Base-by-base conservation (phyloP, 30 jellyfish, hydroid and myxozoan genomes). In the Pseudorhiza aurosa region DNA sequence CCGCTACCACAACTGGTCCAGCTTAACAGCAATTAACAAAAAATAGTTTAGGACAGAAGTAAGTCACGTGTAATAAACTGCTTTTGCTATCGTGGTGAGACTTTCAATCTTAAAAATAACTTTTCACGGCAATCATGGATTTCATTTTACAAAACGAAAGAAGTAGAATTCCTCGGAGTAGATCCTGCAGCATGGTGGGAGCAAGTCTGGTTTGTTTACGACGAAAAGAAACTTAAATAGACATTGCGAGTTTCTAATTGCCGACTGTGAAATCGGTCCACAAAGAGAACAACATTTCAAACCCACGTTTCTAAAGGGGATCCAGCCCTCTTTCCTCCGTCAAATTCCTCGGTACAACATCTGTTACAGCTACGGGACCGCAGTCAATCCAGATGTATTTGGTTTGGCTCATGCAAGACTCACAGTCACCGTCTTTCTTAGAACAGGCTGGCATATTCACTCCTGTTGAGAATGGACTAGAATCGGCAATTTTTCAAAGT, bases 101-200 rank as follows among this genome's bases (percentile, higher is more conserved):
- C n/a, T n/a, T n/a, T n/a, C n/a, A n/a, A n/a, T n/a, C n/a, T n/a
- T n/a, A n/a, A n/a, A n/a, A n/a, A n/a, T n/a, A n/a, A n/a, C n/a
- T n/a, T n/a, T n/a, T n/a, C n/a, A n/a, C n/a, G n/a, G n/a, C n/a
- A n/a, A n/a, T n/a, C n/a, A n/a, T n/a, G 70, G n/a, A 11, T 63
- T 63, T 63, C 44, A 25, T 29, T 19, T 9, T 7, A 30, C 44
- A 63, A 35, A 32, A 63, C 58, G 77, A 63, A 63, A n/a, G n/a
- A n/a, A n/a, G n/a, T n/a, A 35, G 56, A 63, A 32, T 10, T 25
- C 25, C 56, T 25, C 58, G 58, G 58, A 49, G 59, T 25, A 33
- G 53, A 75, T 49, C 50, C 29, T 53, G 17, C 25, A 14, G 86
- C 75, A 17, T 72, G 86, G 86, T 72, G 86, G 73, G 63, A 53